Evolutionary conservation across 2,888 invertebrate genomes (phyloP), one percentile per base, ranked within the genome.

Genomic region (Nymphalis c-album): DNA sequence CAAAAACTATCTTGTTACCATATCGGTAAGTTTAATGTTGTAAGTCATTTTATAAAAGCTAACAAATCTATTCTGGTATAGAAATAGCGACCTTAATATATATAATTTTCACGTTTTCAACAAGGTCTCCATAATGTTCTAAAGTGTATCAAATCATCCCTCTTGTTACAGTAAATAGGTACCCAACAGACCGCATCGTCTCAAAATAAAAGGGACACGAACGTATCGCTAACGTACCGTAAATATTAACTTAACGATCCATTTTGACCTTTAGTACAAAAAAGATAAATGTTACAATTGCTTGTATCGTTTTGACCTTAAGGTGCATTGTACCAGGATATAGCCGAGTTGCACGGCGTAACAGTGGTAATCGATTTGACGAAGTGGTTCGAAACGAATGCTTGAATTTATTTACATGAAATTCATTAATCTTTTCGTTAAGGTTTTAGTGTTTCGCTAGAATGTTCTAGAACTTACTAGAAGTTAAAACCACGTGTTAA

Each of bases 141-240:
- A 61, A 70, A 70, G 65, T 66, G 64, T 71, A 60, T 64, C 53
- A 66, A 68, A 70, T 58, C 63, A 65, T 63, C 69, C 64, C 70
- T 22, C 53, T 55, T 55, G 64, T 51, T 65, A 63, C 71, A 68
- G 64, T 67, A 64, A 67, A 66, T 68, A 66, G 67, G 76, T 77
- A 76, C 71, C 76, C 73, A 73, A 70, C 77, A 75, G 75, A 75
- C 76, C 78, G 77, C 76, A 75, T 66, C 66, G 74, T 74, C 80
- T 82, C 77, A 73, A 82, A 82, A 82, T 83, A 83, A 80, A 80
- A 75, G 75, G 76, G 77, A 74, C 71, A 68, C 68, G 78, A 80
- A 80, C 79, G 48, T 51, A 31, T 58, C 40, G 57, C 35, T 59
- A 53, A 67, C 53, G 58, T 65, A 67, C 47, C 16, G 59, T 51